A percentile compares a stretch with the other conserved stretches of the same genome.
Evolutionary conservation across 2,797 vertebrate genomes (phyloP).

Genomic region (Acrossocheilus wenchowensis): DNA sequence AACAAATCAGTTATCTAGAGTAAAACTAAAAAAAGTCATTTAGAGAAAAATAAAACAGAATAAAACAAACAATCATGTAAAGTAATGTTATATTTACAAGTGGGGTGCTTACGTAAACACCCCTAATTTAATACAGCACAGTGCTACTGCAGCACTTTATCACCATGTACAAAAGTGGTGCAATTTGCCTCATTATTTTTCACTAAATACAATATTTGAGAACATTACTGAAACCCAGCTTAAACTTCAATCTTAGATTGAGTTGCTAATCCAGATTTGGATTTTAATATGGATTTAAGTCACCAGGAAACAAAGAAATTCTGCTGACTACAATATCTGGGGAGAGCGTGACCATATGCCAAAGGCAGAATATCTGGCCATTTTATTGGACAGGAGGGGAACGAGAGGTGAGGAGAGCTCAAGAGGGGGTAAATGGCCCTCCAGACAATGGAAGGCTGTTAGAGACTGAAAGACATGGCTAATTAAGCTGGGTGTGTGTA

Average conservation of each 20-base stretch:
- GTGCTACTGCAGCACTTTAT: neutral
- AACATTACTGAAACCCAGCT: neutral
- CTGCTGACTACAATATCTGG: slow-evolving; percentile 23
- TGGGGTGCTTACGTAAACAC: neutral
- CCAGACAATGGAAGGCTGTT: slow-evolving; percentile 35
- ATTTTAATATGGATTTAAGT: slow-evolving; percentile 21
- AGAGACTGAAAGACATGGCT: slow-evolving; percentile 22
- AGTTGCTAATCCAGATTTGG: slow-evolving; percentile 33
- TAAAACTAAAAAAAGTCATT: too few species aligned
- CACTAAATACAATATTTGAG: neutral
- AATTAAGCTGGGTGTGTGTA: slow-evolving; percentile 29
- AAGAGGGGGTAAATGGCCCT: slow-evolving; percentile 31
- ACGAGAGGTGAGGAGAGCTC: neutral
- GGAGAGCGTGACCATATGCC: slow-evolving; percentile 24
- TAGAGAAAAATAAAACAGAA: neutral
- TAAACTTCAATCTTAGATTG: neutral
- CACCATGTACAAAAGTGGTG: neutral
- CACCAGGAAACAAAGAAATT: slow-evolving; percentile 15
- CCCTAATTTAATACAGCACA: neutral
- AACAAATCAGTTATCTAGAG: too few species aligned
- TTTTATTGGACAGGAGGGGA: neutral
- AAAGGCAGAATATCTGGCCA: slow-evolving; percentile 6
- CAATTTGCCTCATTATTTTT: slow-evolving; percentile 5
- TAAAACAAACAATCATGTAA: neutral
- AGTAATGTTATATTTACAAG: neutral